Percentiles rank a stretch among this genome's conserved stretches.
Conservation (phyloP, 2,888 invertebrate species). For the Microdon myrmicae region DNA sequence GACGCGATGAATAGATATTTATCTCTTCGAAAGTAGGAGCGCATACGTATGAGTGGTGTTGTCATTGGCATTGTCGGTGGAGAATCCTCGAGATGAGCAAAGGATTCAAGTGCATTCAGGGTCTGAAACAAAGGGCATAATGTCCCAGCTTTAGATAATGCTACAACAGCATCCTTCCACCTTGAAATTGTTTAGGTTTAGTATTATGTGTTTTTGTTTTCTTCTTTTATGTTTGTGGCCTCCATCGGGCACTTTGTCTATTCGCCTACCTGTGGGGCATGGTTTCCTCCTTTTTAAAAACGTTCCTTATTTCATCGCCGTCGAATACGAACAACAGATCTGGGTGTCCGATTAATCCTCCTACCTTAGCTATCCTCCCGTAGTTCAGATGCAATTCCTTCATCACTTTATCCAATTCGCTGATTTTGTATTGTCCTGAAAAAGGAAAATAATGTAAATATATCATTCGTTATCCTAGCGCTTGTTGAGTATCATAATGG, state of each 20-base stretch:
- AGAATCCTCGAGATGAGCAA: constrained; percentile 28
- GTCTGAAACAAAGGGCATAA: constrained; percentile 35
- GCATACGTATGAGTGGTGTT: background rate
- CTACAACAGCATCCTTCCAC: constrained; percentile 7
- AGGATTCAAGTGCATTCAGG: constrained; percentile 30
- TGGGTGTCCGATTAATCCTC: constrained; percentile 79
- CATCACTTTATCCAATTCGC: constrained; percentile 72
- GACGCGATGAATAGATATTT: too few relatives aligned
- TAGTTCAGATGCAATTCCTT: constrained; percentile 69
- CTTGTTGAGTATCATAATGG: too few relatives aligned
- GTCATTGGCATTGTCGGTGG: constrained; percentile 1
- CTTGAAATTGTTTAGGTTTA: too few relatives aligned
- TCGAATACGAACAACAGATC: constrained; percentile 79
- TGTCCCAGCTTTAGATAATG: constrained; percentile 15
- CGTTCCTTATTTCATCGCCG: constrained; percentile 77
- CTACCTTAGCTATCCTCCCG: constrained; percentile 74
- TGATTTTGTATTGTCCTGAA: constrained; percentile 72
- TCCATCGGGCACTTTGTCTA: background rate
- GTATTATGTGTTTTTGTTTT: constrained; percentile 15
- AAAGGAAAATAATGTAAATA: too few relatives aligned
- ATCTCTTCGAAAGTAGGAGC: too few relatives aligned
- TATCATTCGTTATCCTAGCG: too few relatives aligned
- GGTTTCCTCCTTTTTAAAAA: constrained; percentile 76
- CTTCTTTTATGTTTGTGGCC: background rate
- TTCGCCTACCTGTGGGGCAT: constrained; percentile 72